These are phyloP conservation scores for Myiozetetes cayanensis DNA, from an alignment of 2,113 vertebrate genomes.

Conservation along the genomic window DNA sequence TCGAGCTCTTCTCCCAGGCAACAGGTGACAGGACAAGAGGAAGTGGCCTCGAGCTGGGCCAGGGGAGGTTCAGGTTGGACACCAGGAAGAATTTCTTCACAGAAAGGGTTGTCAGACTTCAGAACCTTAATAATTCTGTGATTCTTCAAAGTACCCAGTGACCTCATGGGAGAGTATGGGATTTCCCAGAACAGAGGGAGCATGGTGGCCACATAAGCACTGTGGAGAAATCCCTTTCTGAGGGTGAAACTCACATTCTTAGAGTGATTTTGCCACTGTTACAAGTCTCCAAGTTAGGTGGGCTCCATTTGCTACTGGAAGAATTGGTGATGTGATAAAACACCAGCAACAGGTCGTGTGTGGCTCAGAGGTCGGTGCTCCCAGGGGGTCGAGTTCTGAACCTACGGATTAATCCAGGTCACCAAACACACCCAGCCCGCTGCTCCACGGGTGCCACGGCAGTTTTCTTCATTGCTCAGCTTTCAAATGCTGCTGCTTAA, in stretches of 20 bases:
- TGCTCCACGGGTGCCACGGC: background rate
- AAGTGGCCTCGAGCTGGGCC: rapidly evolving
- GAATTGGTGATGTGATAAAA: background rate
- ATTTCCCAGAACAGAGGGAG: background rate
- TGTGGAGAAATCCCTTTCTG: rapidly evolving
- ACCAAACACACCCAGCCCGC: background rate
- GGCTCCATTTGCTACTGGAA: background rate
- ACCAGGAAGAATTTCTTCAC: background rate
- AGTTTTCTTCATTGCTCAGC: background rate
- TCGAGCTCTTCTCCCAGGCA: background rate
- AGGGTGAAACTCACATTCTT: background rate
- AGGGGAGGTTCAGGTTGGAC: rapidly evolving
- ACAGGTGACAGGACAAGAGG: background rate
- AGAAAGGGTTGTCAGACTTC: rapidly evolving
- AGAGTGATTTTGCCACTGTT: background rate
- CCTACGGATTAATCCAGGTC: rapidly evolving
- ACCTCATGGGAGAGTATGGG: background rate
- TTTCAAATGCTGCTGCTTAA: background rate
- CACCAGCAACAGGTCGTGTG: background rate
- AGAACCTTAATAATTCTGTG: background rate
- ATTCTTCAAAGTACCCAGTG: rapidly evolving
- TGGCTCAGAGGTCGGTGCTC: rapidly evolving
- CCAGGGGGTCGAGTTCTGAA: background rate
- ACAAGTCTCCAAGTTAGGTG: background rate
- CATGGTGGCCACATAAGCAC: background rate